A percentile compares a stretch with the other conserved stretches of the same genome.
Conservation (phyloP, 2,888 invertebrate genomes). For the Epinotia nisella region DNA sequence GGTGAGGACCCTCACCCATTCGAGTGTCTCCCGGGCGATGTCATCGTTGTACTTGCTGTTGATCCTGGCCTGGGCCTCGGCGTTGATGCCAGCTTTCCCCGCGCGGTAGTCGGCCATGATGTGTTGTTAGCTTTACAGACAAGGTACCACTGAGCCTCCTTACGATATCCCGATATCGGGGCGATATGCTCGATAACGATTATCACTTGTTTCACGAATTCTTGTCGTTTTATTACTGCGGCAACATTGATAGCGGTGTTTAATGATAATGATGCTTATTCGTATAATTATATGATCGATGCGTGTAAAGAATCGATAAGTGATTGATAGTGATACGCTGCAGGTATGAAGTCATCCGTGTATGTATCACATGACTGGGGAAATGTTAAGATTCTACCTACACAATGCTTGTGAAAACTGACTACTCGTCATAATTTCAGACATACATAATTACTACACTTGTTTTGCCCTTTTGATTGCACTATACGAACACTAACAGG, state of each 20-base stretch:
- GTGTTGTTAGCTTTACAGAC: conserved; percentile 72
- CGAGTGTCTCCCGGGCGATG: conserved; percentile 94
- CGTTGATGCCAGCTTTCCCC: conserved; percentile 81
- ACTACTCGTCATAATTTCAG: neutral
- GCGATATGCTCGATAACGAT: conserved; percentile 71
- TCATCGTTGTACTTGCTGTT: conserved; percentile 98
- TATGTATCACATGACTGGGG: conserved; percentile 1
- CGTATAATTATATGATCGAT: conserved; percentile 38
- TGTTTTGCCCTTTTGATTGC: too few species aligned
- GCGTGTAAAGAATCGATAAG: conserved; percentile 20
- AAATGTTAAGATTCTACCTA: neutral
- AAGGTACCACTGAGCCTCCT: conserved; percentile 77
- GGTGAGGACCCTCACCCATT: conserved; percentile 96
- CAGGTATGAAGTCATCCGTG: conserved; percentile 1
- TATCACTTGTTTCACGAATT: conserved; percentile 68
- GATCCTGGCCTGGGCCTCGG: conserved; percentile 86
- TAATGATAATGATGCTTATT: conserved; percentile 25
- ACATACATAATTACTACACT: neutral
- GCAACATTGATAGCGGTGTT: conserved; percentile 30
- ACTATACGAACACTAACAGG: too few species aligned
- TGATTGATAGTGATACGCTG: neutral
- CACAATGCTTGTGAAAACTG: neutral
- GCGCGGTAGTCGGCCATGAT: conserved; percentile 80
- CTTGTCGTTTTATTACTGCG: conserved; percentile 52
- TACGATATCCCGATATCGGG: conserved; percentile 74